Percentiles rank a stretch among this genome's conserved stretches.
Evolutionary conservation across 2,888 invertebrate genomes (phyloP).

Genomic region (Stictocephala bisonia): DNA sequence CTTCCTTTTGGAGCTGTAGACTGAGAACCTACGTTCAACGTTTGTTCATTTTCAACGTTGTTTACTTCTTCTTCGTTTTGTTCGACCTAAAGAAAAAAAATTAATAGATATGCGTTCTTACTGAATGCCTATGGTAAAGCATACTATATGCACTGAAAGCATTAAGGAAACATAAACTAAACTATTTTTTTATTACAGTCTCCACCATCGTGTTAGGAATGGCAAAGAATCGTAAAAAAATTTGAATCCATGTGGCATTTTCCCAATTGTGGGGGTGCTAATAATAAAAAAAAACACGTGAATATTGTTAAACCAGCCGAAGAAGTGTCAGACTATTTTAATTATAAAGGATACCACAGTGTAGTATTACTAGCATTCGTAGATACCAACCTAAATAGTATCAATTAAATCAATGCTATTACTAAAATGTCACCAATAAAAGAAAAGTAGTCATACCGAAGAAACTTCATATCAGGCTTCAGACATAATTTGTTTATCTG

Average conservation of each 20-base stretch:
- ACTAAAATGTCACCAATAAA: too few relatives aligned
- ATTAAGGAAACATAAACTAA: neutral
- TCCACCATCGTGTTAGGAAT: constrained; percentile 11
- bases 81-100: neutral
- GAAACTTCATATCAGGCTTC: too few relatives aligned
- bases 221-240: neutral
- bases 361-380: constrained; percentile 20
- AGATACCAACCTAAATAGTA: constrained; percentile 12
- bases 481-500: too few relatives aligned
- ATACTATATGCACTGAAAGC: too few relatives aligned
- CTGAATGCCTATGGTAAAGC: too few relatives aligned
- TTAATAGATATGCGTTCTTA: neutral
- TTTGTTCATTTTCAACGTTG: too few relatives aligned
- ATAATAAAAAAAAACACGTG: constrained; percentile 3
- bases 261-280: constrained; percentile 22
- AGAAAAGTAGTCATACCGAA: too few relatives aligned
- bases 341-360: constrained; percentile 13
- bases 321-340: neutral
- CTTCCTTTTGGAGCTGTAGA: too few relatives aligned
- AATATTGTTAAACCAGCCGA: neutral
- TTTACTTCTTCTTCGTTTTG: too few relatives aligned
- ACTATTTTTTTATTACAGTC: neutral
- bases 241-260: constrained; percentile 14
- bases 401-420: too few relatives aligned
- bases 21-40: too few relatives aligned